Conservation (phyloP, 2,113 vertebrate genomes). For the Rhinogobius similis region DNA sequence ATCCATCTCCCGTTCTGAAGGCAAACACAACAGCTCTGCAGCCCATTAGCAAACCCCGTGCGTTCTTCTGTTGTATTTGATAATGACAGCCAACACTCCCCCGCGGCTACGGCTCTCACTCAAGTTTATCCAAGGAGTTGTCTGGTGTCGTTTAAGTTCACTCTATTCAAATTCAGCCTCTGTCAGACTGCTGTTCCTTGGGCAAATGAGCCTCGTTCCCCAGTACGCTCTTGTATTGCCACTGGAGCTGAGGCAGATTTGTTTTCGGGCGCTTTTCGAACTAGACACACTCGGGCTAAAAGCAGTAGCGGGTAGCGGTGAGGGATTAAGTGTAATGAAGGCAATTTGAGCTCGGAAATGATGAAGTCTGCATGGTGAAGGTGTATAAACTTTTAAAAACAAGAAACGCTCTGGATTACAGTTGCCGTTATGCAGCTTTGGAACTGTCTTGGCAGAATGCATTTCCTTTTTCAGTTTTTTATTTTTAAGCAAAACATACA, state of each 20-base stretch:
- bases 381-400: no score
- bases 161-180: constrained; percentile 1
- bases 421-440: no score
- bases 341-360: no score
- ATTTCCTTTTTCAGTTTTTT: no score
- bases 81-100: constrained; percentile 3
- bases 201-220: background rate
- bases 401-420: no score
- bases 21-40: background rate
- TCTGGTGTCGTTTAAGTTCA: constrained; percentile 4
- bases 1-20: background rate
- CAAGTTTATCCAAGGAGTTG: constrained; percentile 9
- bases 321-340: no score
- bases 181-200: constrained; percentile 2
- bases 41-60: background rate
- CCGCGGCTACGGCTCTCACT: background rate
- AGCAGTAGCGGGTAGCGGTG: no score
- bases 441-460: no score
- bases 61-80: background rate
- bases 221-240: background rate
- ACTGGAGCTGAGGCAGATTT: background rate
- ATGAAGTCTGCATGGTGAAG: no score
- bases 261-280: background rate
- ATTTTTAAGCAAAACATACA: no score
- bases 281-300: no score